These are phyloP conservation scores for Istiophorus platypterus DNA, from an alignment of 2,113 vertebrate species.

Conservation along the genomic window DNA sequence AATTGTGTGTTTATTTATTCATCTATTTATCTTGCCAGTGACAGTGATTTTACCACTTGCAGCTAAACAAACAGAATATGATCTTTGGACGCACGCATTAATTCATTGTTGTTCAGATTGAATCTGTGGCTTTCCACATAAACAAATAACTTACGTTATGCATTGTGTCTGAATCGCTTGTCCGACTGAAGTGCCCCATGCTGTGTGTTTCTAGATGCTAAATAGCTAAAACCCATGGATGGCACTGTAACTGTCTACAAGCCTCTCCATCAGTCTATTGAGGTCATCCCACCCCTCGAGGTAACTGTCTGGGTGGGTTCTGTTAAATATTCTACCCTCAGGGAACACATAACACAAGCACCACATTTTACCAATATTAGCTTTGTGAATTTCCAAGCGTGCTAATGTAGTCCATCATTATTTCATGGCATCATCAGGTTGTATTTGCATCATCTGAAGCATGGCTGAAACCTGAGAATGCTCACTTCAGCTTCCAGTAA, in stretches of 20 bases:
- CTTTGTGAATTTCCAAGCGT: constrained; percentile 69
- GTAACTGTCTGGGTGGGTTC: constrained; percentile 63
- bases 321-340: constrained; percentile 72
- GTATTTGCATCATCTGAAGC: constrained; percentile 50
- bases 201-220: constrained; percentile 8
- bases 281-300: constrained; percentile 68
- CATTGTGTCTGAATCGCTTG: constrained; percentile 6
- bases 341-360: constrained; percentile 53
- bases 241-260: constrained; percentile 18
- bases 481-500: constrained; percentile 21
- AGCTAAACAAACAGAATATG: background rate
- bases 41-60: background rate
- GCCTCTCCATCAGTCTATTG: constrained; percentile 44
- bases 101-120: constrained; percentile 2
- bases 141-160: constrained; percentile 8
- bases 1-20: background rate
- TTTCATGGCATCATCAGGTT: constrained; percentile 67
- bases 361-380: constrained; percentile 66
- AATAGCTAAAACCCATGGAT: constrained; percentile 33
- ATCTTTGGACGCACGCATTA: constrained; percentile 4
- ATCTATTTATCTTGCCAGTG: background rate
- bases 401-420: constrained; percentile 73
- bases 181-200: background rate
- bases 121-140: constrained; percentile 18
- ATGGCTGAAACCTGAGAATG: constrained; percentile 39